Conservation (phyloP, 2,113 vertebrate species). For the Phalacrocorax brasilianus region DNA sequence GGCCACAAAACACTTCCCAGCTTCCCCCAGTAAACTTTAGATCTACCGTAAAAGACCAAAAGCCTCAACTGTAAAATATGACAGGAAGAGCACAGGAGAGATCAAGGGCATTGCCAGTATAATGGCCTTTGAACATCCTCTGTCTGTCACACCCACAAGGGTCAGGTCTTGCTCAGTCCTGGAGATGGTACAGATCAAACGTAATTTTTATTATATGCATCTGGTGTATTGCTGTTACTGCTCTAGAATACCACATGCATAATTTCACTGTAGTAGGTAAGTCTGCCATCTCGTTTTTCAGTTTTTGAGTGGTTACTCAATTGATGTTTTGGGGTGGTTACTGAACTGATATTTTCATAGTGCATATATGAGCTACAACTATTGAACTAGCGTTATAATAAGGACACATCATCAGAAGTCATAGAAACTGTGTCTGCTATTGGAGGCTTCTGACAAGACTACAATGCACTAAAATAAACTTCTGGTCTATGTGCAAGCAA, state of each 20-base stretch:
- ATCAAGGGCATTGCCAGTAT: constrained; percentile 46
- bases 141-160: constrained; percentile 6
- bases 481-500: neutral
- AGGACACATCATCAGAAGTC: neutral
- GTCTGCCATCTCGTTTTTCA: neutral
- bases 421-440: neutral
- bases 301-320: neutral
- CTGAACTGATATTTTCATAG: neutral
- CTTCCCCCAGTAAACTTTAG: neutral
- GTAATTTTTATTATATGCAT: constrained; percentile 10
- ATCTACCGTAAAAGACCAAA: neutral
- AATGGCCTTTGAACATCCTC: constrained; percentile 33
- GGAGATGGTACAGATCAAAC: constrained; percentile 36
- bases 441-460: neutral
- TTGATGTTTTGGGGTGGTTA: neutral
- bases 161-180: constrained; percentile 12
- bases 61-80: neutral
- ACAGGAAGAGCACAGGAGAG: constrained; percentile 55
- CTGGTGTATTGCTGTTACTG: neutral
- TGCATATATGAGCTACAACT: neutral
- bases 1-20: neutral
- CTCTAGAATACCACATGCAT: neutral
- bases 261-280: neutral
- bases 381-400: neutral
- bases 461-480: neutral